Percentiles rank a stretch among this genome's conserved stretches.
These are phyloP conservation scores for Ctenosaura bakeri DNA, from an alignment of 2,797 vertebrate species.

Conservation along the genomic window DNA sequence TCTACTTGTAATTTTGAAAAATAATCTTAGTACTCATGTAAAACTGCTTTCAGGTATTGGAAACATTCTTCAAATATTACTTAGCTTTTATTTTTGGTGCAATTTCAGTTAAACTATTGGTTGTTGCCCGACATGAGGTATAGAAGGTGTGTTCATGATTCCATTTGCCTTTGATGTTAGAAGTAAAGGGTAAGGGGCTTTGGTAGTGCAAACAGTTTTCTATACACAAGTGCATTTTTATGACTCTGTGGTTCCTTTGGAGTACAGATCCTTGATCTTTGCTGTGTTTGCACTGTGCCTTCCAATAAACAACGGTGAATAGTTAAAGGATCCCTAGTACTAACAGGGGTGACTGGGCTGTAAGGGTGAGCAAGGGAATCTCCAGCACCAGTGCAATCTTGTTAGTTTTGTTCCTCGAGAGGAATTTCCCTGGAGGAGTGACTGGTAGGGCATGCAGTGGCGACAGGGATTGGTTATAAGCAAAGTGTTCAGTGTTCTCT, in stretches of 20 bases:
- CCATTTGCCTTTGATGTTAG: constrained; percentile 33
- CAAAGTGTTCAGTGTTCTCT: constrained; percentile 5
- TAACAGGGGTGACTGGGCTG: neutral
- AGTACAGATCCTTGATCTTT: constrained; percentile 23
- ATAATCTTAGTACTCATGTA: neutral
- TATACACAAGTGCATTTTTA: constrained; percentile 43
- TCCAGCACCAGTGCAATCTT: neutral
- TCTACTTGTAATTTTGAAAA: neutral
- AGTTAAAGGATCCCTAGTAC: constrained; percentile 2
- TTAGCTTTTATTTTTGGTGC: neutral
- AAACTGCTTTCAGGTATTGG: neutral
- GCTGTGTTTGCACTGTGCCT: constrained; percentile 10
- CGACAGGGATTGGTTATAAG: neutral
- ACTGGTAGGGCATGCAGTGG: neutral
- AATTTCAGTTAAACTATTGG: neutral
- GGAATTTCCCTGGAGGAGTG: constrained; percentile 20
- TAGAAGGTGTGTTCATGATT: constrained; percentile 23
- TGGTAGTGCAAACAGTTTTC: constrained; percentile 25
- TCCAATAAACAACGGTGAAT: constrained; percentile 30
- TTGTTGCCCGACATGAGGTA: neutral
- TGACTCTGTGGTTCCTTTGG: constrained; percentile 22
- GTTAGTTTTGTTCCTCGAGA: neutral
- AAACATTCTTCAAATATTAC: constrained; percentile 7
- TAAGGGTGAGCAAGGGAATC: neutral
- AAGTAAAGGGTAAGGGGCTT: constrained; percentile 17